phyloP scores from a whole-genome alignment of 2,888 invertebrate species.

The Ophion ellenae region DNA sequence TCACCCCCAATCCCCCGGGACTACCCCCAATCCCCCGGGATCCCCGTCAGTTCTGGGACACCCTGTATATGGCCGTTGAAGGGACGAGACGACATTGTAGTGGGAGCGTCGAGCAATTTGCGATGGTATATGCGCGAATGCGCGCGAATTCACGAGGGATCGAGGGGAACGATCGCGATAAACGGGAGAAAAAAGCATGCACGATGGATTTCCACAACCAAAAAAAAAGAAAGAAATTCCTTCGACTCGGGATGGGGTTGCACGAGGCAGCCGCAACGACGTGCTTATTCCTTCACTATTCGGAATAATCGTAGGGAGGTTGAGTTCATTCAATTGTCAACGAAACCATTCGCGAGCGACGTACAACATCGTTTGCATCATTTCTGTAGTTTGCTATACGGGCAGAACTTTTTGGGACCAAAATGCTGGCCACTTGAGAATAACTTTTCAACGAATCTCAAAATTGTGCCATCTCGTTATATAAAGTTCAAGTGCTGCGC shows the following conservation, averaged over 20 bases:
- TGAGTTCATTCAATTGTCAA: background rate
- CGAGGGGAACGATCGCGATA: slow-evolving; percentile 39
- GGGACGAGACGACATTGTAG: slow-evolving; percentile 16
- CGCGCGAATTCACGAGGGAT: slow-evolving; percentile 55
- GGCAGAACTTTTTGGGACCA: background rate
- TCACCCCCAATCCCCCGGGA: too few relatives aligned
- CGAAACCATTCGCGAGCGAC: background rate
- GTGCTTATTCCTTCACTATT: background rate
- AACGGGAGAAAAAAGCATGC: slow-evolving; percentile 22
- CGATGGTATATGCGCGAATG: slow-evolving; percentile 24
- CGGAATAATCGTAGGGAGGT: background rate
- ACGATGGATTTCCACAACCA: slow-evolving; percentile 14
- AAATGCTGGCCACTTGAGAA: background rate
- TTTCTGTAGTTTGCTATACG: background rate
- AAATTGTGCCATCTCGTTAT: too few relatives aligned
- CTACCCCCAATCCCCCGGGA: too few relatives aligned
- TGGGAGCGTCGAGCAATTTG: slow-evolving; percentile 35
- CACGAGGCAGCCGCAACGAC: background rate
- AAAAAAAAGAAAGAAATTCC: background rate
- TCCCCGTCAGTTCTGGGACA: too few relatives aligned
- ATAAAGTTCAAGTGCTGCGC: too few relatives aligned
- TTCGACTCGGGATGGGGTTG: background rate
- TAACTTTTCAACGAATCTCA: too few relatives aligned
- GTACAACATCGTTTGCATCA: background rate
- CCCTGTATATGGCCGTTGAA: background rate